Conservation (phyloP, 1,140 invertebrate species). For the Spodoptera frugiperda region DNA sequence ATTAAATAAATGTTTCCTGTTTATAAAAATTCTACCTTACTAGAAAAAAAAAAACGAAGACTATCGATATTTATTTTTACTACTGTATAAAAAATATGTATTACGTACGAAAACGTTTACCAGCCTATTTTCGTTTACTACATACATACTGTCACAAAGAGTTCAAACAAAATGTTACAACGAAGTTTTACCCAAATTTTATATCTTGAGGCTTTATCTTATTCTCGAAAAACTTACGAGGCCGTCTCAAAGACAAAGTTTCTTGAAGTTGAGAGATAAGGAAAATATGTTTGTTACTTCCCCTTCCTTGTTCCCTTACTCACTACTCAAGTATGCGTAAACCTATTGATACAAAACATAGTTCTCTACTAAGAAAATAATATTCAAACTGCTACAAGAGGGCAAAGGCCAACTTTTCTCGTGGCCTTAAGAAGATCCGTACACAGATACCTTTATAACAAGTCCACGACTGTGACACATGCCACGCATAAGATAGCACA, state of each 20-base stretch:
- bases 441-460: neutral
- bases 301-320: slow-evolving; percentile 15
- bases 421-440: slow-evolving; percentile 4
- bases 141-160: neutral
- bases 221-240: slow-evolving; percentile 24
- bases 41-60: neutral
- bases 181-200: neutral
- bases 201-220: slow-evolving; percentile 13
- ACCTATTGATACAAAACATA: no score
- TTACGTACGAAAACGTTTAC: no score
- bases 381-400: no score
- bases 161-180: slow-evolving; percentile 7
- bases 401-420: slow-evolving; percentile 7
- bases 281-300: slow-evolving; percentile 30
- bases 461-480: slow-evolving; percentile 28
- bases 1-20: slow-evolving; percentile 8
- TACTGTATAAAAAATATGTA: no score
- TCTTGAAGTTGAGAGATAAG: slow-evolving; percentile 2
- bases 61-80: no score
- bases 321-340: neutral
- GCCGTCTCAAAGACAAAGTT: slow-evolving; percentile 23
- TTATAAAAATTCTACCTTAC: neutral
- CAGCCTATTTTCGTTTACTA: neutral
- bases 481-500: slow-evolving; percentile 19
- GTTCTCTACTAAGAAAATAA: no score